These are phyloP conservation scores for Gnathonemus echidnorhynchus DNA, from an alignment of 2,113 vertebrate species.

Conservation along the genomic window DNA sequence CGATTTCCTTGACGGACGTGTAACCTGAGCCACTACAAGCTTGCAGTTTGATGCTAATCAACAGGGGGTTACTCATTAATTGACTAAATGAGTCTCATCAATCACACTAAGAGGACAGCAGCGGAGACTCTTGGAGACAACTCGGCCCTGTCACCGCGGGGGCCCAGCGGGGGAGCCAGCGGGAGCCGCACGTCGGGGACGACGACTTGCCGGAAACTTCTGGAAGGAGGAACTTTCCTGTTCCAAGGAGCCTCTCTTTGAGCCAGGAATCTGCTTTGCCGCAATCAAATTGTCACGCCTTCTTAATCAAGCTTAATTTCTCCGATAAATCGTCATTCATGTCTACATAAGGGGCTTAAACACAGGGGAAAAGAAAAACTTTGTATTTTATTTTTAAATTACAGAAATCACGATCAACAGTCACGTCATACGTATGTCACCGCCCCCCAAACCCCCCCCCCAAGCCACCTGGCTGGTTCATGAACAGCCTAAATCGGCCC, in stretches of 20 bases:
- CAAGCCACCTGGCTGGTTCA: background rate
- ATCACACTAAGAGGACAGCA: slow-evolving; percentile 57
- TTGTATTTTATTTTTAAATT: background rate
- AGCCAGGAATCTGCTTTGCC: background rate
- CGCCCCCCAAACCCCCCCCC: background rate
- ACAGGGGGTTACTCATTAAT: slow-evolving; percentile 69
- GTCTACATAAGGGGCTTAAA: background rate
- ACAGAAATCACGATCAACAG: background rate
- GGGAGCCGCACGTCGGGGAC: slow-evolving; percentile 51
- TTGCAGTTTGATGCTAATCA: slow-evolving; percentile 65
- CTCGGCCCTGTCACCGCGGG: slow-evolving; percentile 47
- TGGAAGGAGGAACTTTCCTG: background rate
- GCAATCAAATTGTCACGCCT: slow-evolving; percentile 3
- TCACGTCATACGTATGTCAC: background rate
- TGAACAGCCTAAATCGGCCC: background rate
- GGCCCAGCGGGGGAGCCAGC: slow-evolving; percentile 50
- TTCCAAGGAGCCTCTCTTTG: background rate
- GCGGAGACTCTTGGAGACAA: slow-evolving; percentile 38
- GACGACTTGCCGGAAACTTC: slow-evolving; percentile 30
- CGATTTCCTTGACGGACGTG: slow-evolving; percentile 54
- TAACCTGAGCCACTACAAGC: slow-evolving; percentile 65
- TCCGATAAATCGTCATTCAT: background rate
- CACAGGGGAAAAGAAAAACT: background rate
- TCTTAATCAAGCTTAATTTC: background rate
- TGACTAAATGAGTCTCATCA: slow-evolving; percentile 71